phyloP scores from a whole-genome alignment of 2,797 vertebrate species.

The Rhinoraja longicauda region DNA sequence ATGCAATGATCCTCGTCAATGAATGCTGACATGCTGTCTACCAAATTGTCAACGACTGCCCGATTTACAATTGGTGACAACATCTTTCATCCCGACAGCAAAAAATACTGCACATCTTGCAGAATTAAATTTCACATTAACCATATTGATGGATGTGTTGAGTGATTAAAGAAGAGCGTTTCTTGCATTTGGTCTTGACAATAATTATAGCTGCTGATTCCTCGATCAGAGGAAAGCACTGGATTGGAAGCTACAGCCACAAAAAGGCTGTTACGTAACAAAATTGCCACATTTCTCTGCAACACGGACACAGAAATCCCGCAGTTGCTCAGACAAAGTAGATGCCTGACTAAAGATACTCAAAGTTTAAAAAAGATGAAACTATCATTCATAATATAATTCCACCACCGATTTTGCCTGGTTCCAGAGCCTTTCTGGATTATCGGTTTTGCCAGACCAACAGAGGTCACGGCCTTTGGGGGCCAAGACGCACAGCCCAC shows the following conservation, averaged over 20 bases:
- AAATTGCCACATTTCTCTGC: background rate
- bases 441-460: no score
- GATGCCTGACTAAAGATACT: background rate
- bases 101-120: background rate
- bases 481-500: no score
- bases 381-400: no score
- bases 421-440: no score
- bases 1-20: background rate
- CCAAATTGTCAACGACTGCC: background rate
- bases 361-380: background rate
- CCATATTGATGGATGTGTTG: background rate
- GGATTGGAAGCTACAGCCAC: background rate
- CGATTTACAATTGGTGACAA: background rate
- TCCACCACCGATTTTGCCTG: no score
- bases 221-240: background rate
- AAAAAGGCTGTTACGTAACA: background rate
- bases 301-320: background rate
- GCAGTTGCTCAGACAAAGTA: background rate
- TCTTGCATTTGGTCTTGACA: background rate
- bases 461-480: no score
- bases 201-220: background rate
- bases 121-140: background rate
- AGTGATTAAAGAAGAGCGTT: background rate
- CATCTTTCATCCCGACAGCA: background rate
- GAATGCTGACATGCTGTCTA: background rate